Evolutionary conservation across 2,888 invertebrate species (phyloP), one percentile per base, ranked within the genome.

Genomic region (Drosophila buzzatii): DNA sequence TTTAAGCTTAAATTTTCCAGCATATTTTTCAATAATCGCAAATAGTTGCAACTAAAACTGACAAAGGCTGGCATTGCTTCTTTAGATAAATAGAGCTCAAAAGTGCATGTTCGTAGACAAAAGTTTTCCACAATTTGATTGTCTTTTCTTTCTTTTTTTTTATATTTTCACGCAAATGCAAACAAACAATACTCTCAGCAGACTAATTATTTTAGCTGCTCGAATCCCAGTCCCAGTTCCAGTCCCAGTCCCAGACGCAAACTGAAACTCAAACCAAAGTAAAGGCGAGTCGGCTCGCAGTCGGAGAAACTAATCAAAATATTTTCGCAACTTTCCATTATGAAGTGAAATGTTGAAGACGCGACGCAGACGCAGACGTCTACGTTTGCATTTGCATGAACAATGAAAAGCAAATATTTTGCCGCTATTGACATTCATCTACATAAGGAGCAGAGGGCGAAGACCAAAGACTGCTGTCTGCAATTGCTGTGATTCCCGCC

Each of bases 321-420:
- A 88, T 86, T 86, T 90, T 90, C 84, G 87, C 90, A 86, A 89
- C 87, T 86, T 86, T 90, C 89, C 87, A 90, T 90, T 85, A 85
- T 90, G 86, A 85, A 85, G 89, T 90, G 90, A 85, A 90, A 85
- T 88, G 90, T 90, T 85, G 90, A 88, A 88, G 85, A 76, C 82
- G 61, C 70, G 47, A 57, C 60, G 56, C 52, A 67, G 44, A 57
- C 63, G 58, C 37, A 70, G 86, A 70, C 63, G 77, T 83, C 76
- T 88, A 78, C 83, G 79, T 88, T 90, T 83, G 86, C 90, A 87
- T 86, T 89, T 78, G 81, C 86, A 83, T 90, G 82, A 86, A 86
- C 86, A 90, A 86, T 90, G 90, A 85, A 86, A 90, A 72, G 84
- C 89, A 86, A 86, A 86, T 90, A 86, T 86, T 90, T 90, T 90